A percentile compares a stretch with the other conserved stretches of the same genome.
phyloP scores from a whole-genome alignment of 2,888 invertebrate genomes.

The Caenorhabditis angaria region DNA sequence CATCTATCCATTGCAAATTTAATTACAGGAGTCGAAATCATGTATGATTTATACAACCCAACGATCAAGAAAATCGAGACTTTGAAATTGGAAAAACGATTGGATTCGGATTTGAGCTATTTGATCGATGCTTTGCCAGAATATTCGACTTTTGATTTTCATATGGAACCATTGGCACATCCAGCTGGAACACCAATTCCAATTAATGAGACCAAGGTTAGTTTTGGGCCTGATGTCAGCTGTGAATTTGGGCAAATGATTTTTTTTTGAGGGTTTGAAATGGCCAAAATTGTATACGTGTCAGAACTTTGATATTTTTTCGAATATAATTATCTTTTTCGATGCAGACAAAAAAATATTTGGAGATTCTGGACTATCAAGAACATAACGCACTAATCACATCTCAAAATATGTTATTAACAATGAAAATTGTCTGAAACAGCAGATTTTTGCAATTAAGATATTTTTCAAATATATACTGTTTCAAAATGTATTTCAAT shows the following conservation, averaged over 20 bases:
- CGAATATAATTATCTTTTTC: too few species aligned
- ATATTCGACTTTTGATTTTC: slow-evolving; percentile 85
- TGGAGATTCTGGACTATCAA: too few species aligned
- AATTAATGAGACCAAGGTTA: slow-evolving; percentile 78
- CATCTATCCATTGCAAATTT: not conserved
- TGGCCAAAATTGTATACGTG: too few species aligned
- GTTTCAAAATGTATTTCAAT: too few species aligned
- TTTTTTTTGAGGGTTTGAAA: slow-evolving; percentile 5
- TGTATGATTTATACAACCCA: slow-evolving; percentile 92
- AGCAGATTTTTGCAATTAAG: too few species aligned
- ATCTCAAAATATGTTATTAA: too few species aligned
- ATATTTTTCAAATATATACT: too few species aligned
- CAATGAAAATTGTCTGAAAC: too few species aligned
- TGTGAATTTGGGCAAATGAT: slow-evolving; percentile 3
- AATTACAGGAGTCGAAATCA: slow-evolving; percentile 78
- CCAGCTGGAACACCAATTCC: slow-evolving; percentile 84
- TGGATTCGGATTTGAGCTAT: slow-evolving; percentile 88
- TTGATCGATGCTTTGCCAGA: slow-evolving; percentile 84
- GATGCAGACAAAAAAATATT: too few species aligned
- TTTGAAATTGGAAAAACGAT: slow-evolving; percentile 87
- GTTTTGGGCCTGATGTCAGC: too few species aligned
- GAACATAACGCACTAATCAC: too few species aligned
- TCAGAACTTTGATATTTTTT: too few species aligned
- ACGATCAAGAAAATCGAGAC: slow-evolving; percentile 89
- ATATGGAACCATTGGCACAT: slow-evolving; percentile 85